These are phyloP conservation scores for Eupelmus urozonus DNA, from an alignment of 2,888 invertebrate species.

Conservation along the genomic window DNA sequence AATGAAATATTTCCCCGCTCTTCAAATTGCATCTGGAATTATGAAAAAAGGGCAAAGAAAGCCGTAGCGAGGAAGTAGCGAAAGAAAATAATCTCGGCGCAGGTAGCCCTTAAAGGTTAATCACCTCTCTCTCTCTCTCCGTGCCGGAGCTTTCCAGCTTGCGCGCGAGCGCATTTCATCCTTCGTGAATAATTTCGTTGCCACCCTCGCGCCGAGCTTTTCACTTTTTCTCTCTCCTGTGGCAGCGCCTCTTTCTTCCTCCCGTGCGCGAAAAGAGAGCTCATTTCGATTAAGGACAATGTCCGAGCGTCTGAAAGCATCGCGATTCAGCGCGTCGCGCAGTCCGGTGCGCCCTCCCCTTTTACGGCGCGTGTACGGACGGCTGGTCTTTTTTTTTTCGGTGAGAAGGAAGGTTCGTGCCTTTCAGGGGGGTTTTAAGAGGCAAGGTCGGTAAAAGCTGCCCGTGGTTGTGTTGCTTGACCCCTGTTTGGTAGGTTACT, in stretches of 20 bases:
- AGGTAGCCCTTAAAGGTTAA: slow-evolving; percentile 46
- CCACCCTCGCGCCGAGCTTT: slow-evolving; percentile 28
- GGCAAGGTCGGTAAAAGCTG: slow-evolving; percentile 4
- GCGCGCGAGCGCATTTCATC: slow-evolving; percentile 49
- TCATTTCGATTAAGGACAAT: slow-evolving; percentile 65
- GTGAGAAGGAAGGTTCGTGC: slow-evolving; percentile 1
- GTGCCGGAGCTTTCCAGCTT: not conserved
- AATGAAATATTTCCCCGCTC: slow-evolving; percentile 5
- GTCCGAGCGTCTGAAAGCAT: slow-evolving; percentile 31
- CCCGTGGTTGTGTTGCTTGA: too few species aligned
- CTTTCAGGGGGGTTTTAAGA: not conserved
- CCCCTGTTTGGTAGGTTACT: too few species aligned
- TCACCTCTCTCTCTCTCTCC: slow-evolving; percentile 31
- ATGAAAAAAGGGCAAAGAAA: slow-evolving; percentile 6
- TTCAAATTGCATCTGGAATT: not conserved
- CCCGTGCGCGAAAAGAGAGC: slow-evolving; percentile 60
- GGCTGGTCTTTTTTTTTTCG: slow-evolving; percentile 7
- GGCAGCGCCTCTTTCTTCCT: not conserved
- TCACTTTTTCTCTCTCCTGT: slow-evolving; percentile 37
- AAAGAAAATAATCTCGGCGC: slow-evolving; percentile 38
- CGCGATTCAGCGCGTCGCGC: slow-evolving; percentile 9
- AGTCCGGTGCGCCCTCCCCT: not conserved
- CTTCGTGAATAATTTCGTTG: slow-evolving; percentile 55
- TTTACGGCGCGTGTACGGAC: not conserved
- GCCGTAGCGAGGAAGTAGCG: not conserved